Evolutionary conservation across 2,113 vertebrate species (phyloP).

Genomic region (Cettia cetti): DNA sequence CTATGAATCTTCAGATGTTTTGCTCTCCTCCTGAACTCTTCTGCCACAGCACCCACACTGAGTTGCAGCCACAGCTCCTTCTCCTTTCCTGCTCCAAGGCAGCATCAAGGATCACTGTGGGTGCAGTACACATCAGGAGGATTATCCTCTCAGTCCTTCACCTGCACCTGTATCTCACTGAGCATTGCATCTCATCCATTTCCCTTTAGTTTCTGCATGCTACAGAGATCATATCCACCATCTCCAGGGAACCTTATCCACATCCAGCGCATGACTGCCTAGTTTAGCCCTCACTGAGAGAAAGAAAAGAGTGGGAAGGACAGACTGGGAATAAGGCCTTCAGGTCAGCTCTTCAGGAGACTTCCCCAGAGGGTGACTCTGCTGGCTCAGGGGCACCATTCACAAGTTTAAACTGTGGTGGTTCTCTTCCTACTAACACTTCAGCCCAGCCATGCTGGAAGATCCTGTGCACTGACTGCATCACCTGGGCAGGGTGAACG

Average conservation of each 20-base stretch:
- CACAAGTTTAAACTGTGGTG: neutral
- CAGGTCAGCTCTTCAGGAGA: neutral
- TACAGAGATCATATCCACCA: neutral
- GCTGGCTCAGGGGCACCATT: neutral
- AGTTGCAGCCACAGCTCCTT: neutral
- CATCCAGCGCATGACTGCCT: neutral
- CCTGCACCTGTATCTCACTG: neutral
- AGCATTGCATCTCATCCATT: neutral
- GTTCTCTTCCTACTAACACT: neutral
- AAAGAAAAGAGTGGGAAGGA: neutral
- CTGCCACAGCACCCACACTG: fast-evolving
- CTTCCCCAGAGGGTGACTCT: neutral
- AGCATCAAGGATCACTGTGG: neutral
- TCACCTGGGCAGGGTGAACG: neutral
- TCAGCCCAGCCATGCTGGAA: neutral
- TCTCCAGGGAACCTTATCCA: neutral
- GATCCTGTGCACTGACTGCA: fast-evolving
- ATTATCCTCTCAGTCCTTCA: neutral
- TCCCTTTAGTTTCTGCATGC: neutral
- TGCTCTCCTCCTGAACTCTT: neutral
- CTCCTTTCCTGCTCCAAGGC: neutral
- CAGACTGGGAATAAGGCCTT: neutral
- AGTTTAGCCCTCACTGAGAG: neutral
- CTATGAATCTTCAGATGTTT: neutral
- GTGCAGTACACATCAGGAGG: neutral